Base-by-base conservation (phyloP, 2,797 vertebrate genomes). In the Podarcis siculus region DNA sequence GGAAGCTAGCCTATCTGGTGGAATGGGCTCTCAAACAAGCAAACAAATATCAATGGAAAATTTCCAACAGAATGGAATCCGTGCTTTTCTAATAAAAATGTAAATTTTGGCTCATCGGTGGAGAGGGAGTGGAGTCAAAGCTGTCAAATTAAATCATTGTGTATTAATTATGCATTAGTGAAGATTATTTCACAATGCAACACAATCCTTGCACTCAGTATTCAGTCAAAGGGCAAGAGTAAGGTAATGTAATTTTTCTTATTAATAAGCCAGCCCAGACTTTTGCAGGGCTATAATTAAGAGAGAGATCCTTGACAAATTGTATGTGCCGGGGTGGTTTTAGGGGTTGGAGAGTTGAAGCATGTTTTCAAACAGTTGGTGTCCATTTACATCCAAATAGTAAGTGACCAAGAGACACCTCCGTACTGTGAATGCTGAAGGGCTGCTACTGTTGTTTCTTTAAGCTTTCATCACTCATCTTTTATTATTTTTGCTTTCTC, bases 31-130 rank as follows among this genome's bases (percentile, higher is more conserved):
- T 32, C 39, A 49, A 85, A 80, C 39, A 85, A 83, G 89, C 30
- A 73, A 91, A 55, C 35, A 19, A 87, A 89, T 91, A 83, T 25
- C 25, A 84, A 66, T 73, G 75, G 49, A 87, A 90, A 23, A 7
- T 87, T 66, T 88, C 3, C 0, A 77, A 58, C 71, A 78, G 89
- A 83, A 82, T 1, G 75, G 0, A 85, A 85, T 86, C 73, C 86
- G 73, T 37, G 61, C 55, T 93, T 95, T 92, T 90, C 78, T 91
- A 91, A 95, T 93, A 94, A 92, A 96, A 95, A 90, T 71, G 21
- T 93, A 90, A 93, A 93, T 86, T 49, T 32, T 93, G 86, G 72
- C 75, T 85, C 69, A 55, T 1, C 79, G 55, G 88, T 1, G 27
- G n/a, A 19, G 85, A 81, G 37, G n/a, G 8, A 86, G 83, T 35